phyloP scores from a whole-genome alignment of 2,113 vertebrate genomes.

The Chaetorhynchus papuensis region DNA sequence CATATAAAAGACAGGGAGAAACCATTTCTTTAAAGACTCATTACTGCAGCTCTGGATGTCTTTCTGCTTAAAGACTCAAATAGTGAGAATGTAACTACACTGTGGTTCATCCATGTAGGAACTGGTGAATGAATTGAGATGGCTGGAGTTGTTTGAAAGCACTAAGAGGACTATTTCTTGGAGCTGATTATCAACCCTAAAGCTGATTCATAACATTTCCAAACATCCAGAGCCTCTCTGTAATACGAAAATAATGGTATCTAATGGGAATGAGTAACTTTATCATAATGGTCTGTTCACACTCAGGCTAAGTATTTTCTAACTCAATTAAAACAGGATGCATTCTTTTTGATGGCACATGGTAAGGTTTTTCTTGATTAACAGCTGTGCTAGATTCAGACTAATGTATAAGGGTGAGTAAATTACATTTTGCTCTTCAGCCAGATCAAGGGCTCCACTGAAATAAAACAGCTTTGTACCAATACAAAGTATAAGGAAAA shows the following conservation, averaged over 20 bases:
- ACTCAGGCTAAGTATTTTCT: neutral
- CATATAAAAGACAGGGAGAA: neutral
- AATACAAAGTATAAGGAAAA: neutral
- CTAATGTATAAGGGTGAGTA: neutral
- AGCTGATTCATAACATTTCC: neutral
- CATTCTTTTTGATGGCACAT: neutral
- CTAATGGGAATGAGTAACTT: neutral
- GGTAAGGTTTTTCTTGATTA: neutral
- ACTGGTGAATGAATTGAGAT: neutral
- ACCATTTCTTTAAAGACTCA: neutral
- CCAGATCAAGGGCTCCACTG: neutral
- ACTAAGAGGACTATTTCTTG: neutral
- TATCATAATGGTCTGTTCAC: neutral
- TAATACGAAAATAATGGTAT: neutral
- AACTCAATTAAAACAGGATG: neutral
- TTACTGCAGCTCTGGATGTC: neutral
- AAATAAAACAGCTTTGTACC: neutral
- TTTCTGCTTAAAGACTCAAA: neutral
- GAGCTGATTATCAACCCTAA: neutral
- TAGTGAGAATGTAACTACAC: neutral
- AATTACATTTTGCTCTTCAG: neutral
- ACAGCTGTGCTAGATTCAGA: neutral
- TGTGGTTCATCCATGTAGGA: neutral
- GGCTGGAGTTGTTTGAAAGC: conserved; percentile 13
- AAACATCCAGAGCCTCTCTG: neutral